Conservation (phyloP, 2,888 invertebrate genomes). For the Ophion ventricosus region DNA sequence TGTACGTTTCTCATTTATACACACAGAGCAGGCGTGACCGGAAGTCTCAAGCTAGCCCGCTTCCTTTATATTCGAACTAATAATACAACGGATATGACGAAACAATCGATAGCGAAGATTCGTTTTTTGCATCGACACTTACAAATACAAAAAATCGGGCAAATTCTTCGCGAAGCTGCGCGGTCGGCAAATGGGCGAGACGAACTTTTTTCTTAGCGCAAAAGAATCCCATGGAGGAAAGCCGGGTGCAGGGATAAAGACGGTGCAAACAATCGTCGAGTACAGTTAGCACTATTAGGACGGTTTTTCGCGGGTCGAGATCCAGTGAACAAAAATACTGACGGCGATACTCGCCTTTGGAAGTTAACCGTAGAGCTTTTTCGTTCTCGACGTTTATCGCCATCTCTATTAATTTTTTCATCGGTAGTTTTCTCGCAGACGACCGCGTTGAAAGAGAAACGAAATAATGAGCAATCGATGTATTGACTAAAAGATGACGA, state of each 20-base stretch:
- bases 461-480: too few species aligned
- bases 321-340: too few species aligned
- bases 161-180: background rate
- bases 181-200: background rate
- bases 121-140: background rate
- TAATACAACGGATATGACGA: conserved; percentile 16
- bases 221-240: conserved; percentile 5
- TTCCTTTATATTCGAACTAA: conserved; percentile 50
- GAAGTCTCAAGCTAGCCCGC: conserved; percentile 47
- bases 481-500: too few species aligned
- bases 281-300: conserved; percentile 20
- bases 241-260: background rate
- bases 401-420: too few species aligned
- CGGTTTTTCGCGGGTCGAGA: background rate
- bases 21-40: conserved; percentile 46
- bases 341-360: too few species aligned
- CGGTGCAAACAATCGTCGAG: conserved; percentile 11
- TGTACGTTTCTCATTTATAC: too few species aligned
- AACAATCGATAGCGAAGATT: conserved; percentile 41
- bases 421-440: too few species aligned
- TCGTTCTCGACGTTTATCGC: background rate
- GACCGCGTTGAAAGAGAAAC: too few species aligned
- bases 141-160: background rate
- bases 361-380: background rate
- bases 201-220: conserved; percentile 29